Percentiles rank a stretch among this genome's conserved stretches.
Conservation (phyloP, 2,797 vertebrate species). For the Apogon talboti region DNA sequence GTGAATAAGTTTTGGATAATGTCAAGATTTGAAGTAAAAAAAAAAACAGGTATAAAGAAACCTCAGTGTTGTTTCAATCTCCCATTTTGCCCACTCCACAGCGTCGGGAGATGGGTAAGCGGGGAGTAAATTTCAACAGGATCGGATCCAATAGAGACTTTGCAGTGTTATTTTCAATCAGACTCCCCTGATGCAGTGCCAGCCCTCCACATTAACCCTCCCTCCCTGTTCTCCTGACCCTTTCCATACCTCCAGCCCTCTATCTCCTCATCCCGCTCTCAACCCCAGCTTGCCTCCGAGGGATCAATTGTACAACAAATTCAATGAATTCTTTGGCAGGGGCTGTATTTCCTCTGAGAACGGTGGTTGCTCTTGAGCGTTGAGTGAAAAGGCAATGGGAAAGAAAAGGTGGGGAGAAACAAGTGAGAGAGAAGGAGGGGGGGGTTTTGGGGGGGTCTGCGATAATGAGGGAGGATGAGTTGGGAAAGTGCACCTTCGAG, state of each 20-base stretch:
- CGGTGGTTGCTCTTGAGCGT: constrained; percentile 63
- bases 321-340: constrained; percentile 79
- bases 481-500: constrained; percentile 41
- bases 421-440: constrained; percentile 14
- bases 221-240: constrained; percentile 59
- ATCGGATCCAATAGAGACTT: constrained; percentile 76
- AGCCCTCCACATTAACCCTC: constrained; percentile 70
- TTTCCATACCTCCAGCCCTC: constrained; percentile 28
- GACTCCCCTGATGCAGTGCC: constrained; percentile 65
- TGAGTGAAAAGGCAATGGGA: constrained; percentile 55
- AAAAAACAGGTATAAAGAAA: neutral
- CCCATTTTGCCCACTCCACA: constrained; percentile 22
- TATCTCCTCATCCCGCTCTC: constrained; percentile 31
- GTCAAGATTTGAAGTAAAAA: neutral
- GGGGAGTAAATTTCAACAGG: constrained; percentile 44
- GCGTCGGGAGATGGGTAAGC: constrained; percentile 20
- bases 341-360: constrained; percentile 79
- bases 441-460: neutral
- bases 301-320: constrained; percentile 80
- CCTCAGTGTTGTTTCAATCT: constrained; percentile 10
- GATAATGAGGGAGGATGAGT: constrained; percentile 12
- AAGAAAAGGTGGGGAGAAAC: constrained; percentile 27
- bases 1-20: neutral
- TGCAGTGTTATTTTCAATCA: constrained; percentile 74
- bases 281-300: constrained; percentile 62